Conservation (phyloP, 2,113 vertebrate species). For the Colistium nudipinnis region DNA sequence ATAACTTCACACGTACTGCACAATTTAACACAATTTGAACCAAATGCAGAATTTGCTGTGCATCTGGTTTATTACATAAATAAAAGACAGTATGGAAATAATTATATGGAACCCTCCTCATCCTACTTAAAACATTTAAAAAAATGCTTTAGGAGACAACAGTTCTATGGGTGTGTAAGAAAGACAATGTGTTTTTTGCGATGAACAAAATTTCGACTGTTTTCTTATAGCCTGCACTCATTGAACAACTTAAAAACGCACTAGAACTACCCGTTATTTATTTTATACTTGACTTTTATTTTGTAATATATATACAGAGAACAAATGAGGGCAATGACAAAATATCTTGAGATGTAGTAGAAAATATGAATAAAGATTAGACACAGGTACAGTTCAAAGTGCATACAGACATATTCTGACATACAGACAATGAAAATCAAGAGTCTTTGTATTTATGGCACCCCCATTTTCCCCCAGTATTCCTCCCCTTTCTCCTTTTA, state of each 20-base stretch:
- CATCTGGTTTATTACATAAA: neutral
- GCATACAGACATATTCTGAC: no score
- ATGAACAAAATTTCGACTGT: neutral
- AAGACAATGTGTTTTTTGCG: neutral
- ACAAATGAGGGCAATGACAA: no score
- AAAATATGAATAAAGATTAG: no score
- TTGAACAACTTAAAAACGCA: constrained; percentile 5
- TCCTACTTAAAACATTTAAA: neutral
- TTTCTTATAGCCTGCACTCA: constrained; percentile 3
- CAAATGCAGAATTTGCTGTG: neutral
- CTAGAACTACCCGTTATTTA: neutral
- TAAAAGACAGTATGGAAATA: neutral
- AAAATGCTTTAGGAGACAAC: neutral
- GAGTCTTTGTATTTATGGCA: no score
- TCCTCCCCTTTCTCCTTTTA: no score
- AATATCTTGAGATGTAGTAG: no score
- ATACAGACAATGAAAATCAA: no score
- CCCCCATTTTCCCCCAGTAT: no score
- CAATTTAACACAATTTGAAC: neutral
- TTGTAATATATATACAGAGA: no score
- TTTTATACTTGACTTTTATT: no score
- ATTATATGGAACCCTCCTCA: neutral
- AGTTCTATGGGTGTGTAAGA: neutral
- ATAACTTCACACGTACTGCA: no score
- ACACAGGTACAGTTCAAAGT: no score